phyloP scores from a whole-genome alignment of 2,113 vertebrate species.

The Coptodon bakossiorum region DNA sequence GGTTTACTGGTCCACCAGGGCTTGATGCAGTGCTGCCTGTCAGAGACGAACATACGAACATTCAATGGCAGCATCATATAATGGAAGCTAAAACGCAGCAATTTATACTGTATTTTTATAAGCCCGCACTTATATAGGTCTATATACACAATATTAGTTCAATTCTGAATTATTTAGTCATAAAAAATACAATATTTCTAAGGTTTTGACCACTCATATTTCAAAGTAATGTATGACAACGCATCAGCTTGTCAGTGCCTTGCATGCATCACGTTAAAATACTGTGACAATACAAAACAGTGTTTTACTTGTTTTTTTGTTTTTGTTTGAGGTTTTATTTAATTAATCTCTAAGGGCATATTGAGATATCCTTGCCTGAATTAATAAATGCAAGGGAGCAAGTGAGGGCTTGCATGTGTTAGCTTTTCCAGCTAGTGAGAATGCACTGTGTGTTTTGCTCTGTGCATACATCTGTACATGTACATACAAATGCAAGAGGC shows the following conservation, averaged over 20 bases:
- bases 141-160: background rate
- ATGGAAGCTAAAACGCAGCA: background rate
- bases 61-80: background rate
- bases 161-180: background rate
- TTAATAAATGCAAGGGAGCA: slow-evolving; percentile 12
- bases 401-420: slow-evolving; percentile 27
- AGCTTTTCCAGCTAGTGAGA: slow-evolving; percentile 8
- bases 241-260: background rate
- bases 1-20: slow-evolving; percentile 8
- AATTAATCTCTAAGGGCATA: background rate
- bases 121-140: background rate
- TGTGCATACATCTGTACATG: background rate
- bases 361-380: background rate
- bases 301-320: background rate
- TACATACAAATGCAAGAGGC: background rate
- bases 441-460: slow-evolving; percentile 1
- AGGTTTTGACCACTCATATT: background rate
- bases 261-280: background rate
- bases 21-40: slow-evolving; percentile 9
- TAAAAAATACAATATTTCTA: background rate
- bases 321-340: background rate
- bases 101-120: background rate
- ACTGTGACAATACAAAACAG: background rate
- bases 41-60: slow-evolving; percentile 30
- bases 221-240: background rate